Evolutionary conservation across 2,113 vertebrate genomes (phyloP), one percentile per base, ranked within the genome.

Genomic region (Mustela nigripes): DNA sequence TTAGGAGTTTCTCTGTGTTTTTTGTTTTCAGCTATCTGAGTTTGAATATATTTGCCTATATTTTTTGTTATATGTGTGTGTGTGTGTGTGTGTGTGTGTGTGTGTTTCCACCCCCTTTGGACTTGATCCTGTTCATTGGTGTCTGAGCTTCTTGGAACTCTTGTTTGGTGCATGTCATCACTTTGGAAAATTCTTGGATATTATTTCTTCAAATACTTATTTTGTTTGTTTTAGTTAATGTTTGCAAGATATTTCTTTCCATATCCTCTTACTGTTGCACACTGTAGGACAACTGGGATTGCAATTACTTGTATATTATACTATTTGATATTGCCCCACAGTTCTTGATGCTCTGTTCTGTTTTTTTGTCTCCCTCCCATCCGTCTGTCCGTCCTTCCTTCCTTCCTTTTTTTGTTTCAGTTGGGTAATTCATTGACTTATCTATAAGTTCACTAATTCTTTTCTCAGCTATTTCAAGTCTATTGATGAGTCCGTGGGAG

Each of bases 151-250:
- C 36, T 69, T 79, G 36, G 31, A 58, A 0, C 15, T 76, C 16
- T 63, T 63, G 33, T 26, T 67, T 87, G 71, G 21, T 58, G 10
- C 58, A 39, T 92, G 65, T 83, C 76, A 53, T 67, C 15, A 58
- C 31, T 87, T 42, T 53, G 73, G 21, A 63, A 63, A 67, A 78
- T 19, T 93, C 26, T n/a, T 86, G 4, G 26, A 71, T 39, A 58
- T 81, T 33, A 76, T 74, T 94, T 91, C 62, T 74, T 87, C 14
- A 65, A 85, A 73, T 31, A 65, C n/a, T 63, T 91, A 8, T 94
- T 74, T 22, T 65, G 15, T 26, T 12, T 3, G 31, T 71, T 71
- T 39, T 4, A 39, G 39, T 39, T 42, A 42, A 42, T 42, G 42
- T 42, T 42, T 42, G 42, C 42, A 42, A 42, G 42, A 42, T 42